Evolutionary conservation across 2,797 vertebrate species (phyloP).

Genomic region (Chrysocyon brachyurus): DNA sequence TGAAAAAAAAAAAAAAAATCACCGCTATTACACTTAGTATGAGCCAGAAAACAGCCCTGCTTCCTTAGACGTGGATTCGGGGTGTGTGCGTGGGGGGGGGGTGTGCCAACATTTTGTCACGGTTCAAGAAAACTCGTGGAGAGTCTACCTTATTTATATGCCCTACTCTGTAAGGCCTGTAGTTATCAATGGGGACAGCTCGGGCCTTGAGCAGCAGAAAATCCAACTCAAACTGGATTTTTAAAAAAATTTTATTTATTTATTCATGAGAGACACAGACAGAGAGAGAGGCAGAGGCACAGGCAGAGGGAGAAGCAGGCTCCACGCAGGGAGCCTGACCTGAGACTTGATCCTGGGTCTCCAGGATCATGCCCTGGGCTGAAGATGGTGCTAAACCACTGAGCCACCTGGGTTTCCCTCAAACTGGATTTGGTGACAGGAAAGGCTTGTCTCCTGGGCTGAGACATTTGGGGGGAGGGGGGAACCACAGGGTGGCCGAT

Average conservation of each 20-base stretch:
- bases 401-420: background rate
- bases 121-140: conserved; percentile 21
- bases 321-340: too few species aligned
- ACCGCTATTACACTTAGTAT: conserved; percentile 66
- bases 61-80: conserved; percentile 62
- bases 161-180: background rate
- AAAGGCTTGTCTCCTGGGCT: background rate
- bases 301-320: too few species aligned
- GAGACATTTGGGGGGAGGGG: background rate
- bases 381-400: too few species aligned
- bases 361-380: too few species aligned
- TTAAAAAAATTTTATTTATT: too few species aligned
- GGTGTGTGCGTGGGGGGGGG: background rate
- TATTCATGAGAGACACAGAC: too few species aligned
- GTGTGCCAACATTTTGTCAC: background rate
- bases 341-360: too few species aligned
- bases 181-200: background rate
- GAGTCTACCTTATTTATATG: background rate
- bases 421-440: background rate
- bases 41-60: conserved; percentile 62
- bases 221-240: background rate
- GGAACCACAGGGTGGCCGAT: background rate
- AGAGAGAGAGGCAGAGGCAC: too few species aligned
- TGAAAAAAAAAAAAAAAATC: background rate
- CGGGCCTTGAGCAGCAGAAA: background rate